Evolutionary conservation across 2,888 invertebrate genomes (phyloP).

Genomic region (Adineta ricciae): DNA sequence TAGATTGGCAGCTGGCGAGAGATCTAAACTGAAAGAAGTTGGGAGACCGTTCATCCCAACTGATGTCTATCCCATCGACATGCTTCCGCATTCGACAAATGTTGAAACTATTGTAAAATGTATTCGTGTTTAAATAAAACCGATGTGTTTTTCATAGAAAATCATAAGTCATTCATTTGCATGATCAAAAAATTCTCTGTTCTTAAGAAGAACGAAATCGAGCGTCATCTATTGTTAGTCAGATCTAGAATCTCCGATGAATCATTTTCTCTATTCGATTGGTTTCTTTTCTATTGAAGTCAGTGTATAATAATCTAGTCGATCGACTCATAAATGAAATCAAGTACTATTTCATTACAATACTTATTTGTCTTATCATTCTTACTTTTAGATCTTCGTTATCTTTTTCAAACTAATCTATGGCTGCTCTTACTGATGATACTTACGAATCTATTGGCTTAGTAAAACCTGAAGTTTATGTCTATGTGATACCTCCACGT

Average conservation of each 20-base stretch:
- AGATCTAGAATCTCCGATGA: neutral
- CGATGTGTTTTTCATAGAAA: neutral
- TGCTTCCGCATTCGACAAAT: neutral
- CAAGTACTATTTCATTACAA: neutral
- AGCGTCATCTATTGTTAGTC: neutral
- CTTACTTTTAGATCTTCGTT: neutral
- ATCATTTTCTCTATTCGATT: neutral
- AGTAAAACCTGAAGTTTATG: slow-evolving; percentile 95
- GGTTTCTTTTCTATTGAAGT: neutral
- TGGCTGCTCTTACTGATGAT: neutral
- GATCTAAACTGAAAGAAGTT: neutral
- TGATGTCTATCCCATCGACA: neutral
- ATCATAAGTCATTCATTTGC: no score
- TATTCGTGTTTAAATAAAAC: neutral
- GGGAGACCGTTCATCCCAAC: neutral
- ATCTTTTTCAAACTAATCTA: neutral
- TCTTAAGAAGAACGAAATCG: neutral
- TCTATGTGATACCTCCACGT: slow-evolving; percentile 92
- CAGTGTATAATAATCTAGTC: neutral
- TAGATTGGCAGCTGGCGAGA: slow-evolving; percentile 11
- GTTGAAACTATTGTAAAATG: neutral
- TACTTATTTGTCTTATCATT: neutral
- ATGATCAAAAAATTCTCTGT: no score
- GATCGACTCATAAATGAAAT: neutral
- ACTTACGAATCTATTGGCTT: slow-evolving; percentile 64